These are phyloP conservation scores for Chouioia cunea DNA, from an alignment of 2,888 invertebrate genomes.

Conservation along the genomic window DNA sequence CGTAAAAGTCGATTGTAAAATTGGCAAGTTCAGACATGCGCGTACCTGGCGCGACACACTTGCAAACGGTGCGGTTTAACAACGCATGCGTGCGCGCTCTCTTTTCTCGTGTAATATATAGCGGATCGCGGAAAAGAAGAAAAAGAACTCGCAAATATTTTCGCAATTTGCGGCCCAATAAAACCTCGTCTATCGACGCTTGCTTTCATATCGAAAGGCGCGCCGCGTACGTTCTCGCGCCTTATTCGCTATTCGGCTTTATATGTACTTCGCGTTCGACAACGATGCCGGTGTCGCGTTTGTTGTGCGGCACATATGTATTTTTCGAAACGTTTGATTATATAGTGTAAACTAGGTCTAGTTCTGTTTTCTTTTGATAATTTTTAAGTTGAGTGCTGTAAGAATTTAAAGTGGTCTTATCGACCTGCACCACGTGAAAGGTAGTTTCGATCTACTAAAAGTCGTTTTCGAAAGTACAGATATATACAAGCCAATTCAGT, in stretches of 20 bases:
- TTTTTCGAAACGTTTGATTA: too few relatives aligned
- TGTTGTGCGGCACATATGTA: too few relatives aligned
- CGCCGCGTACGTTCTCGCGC: constrained; percentile 15
- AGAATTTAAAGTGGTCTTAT: too few relatives aligned
- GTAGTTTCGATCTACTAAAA: too few relatives aligned
- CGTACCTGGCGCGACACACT: constrained; percentile 10
- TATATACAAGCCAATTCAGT: too few relatives aligned
- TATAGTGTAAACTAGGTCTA: too few relatives aligned
- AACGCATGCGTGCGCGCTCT: background rate
- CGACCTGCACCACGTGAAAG: too few relatives aligned
- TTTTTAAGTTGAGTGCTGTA: too few relatives aligned
- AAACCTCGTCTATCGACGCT: constrained; percentile 12
- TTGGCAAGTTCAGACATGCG: background rate
- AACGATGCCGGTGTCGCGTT: too few relatives aligned
- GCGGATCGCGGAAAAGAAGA: background rate
- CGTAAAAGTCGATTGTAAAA: constrained; percentile 27
- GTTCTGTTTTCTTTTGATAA: too few relatives aligned
- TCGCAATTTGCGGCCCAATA: constrained; percentile 34
- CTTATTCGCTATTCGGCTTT: background rate
- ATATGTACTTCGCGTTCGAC: too few relatives aligned
- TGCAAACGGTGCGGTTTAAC: constrained; percentile 1
- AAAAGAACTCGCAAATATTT: constrained; percentile 11
- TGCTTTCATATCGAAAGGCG: constrained; percentile 41
- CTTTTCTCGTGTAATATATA: constrained; percentile 12
- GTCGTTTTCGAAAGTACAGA: too few relatives aligned